Base-by-base conservation (phyloP, 1,140 invertebrate genomes). In the Vollenhovia emeryi region DNA sequence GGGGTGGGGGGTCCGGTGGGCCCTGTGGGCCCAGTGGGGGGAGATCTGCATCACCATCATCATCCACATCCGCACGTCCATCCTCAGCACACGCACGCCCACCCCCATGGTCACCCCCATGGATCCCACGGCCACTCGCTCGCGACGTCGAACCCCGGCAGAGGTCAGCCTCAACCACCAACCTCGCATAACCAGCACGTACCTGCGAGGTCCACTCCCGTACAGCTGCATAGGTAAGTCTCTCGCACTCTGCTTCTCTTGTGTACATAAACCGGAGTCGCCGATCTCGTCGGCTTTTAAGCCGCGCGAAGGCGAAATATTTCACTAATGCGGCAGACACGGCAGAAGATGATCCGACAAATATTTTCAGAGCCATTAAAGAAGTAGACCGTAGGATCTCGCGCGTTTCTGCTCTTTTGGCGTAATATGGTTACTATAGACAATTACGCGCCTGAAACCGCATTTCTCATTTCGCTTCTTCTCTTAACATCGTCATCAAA, bases 11-110 rank as follows among this genome's bases (percentile, higher is more conserved):
- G 60, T 64, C 60, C 60, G 88, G 94, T 93, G 88, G 94, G 94
- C 92, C 93, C 94, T 76, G 94, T 94, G 89, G 93, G 93, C 66
- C 93, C 93, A 52, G 92, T 92, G 75, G 92, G 92, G 83, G 90
- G 86, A 92, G 93, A 94, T 92, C 90, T 94, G 89, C 94, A 94
- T 92, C 94, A 94, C 88, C 93, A 94, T 93, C 93, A 94, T 92
- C 94, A 94, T 84, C 91, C 93, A 86, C 91, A 92, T 86, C 88
- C 91, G 90, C 93, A 94, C 91, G 92, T 92, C 84, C 93, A 92
- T 90, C 89, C 88, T 88, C 86, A 88, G 84, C 94, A 94, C 91
- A 93, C 94, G 90, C 93, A 94, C 91, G 91, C 93, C 91, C 94
- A 94, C 87, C 91, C 93, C 90, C 93, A 94, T 89, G 69, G 88